Evolutionary conservation across 2,797 vertebrate species (phyloP), one percentile per base, ranked within the genome.

Genomic region (Anas acuta): DNA sequence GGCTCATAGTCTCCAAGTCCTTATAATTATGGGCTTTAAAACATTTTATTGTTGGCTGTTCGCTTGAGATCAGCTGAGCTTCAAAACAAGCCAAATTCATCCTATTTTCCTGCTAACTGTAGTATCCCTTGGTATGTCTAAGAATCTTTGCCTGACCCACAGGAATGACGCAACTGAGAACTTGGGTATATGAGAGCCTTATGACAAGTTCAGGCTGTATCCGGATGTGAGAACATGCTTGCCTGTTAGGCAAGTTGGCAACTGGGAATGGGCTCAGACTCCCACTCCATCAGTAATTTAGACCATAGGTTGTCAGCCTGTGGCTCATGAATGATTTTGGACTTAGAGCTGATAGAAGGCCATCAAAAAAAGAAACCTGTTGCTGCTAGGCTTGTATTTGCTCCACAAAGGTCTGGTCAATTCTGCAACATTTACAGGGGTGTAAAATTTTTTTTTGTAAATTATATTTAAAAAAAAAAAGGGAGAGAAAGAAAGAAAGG

Each of bases 91-190:
- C 8, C 4, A 17, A 58, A 22, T 45, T 76, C 21, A 16, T 9
- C 28, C 1, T 33, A 25, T 39, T 37, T 86, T 13, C 54, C 33
- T 11, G 9, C 65, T 39, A 75, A 41, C 22, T 70, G 20, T 15
- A 39, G 67, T 35, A 62, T 35, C 28, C 25, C 72, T 84, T 64
- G 60, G 8, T 41, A 21, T 17, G 10, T 41, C 51, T 8, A 22
- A 25, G 51, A 76, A 47, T 87, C 37, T 66, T 35, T 74, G 37
- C 45, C 60, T 64, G 64, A 54, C 7, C 51, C 66, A 57, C 41
- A 49, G 28, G 51, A 64, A 65, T 77, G 84, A 84, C 60, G 39
- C n/a, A 94, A 95, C 71, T 41, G 72, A 89, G 84, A 80, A 49
- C 71, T 2, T 77, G 43, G 53, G 47, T 4, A 3, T 12, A 3